phyloP scores from a whole-genome alignment of 1,140 invertebrate species.

The Aphelenchoides besseyi region DNA sequence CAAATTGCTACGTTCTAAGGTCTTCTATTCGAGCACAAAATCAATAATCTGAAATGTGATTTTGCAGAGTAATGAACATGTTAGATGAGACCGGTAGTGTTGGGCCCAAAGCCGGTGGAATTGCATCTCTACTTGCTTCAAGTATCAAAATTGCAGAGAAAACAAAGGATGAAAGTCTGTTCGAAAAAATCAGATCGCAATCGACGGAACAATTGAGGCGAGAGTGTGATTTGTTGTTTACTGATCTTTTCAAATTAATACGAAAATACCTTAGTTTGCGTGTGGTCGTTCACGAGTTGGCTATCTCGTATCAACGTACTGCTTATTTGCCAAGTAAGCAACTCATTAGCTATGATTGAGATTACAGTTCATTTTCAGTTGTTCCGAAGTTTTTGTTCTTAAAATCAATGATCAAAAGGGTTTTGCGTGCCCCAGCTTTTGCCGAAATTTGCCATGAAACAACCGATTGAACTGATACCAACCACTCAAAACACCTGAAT shows the following conservation, averaged over 20 bases:
- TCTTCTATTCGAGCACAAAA: constrained; percentile 30
- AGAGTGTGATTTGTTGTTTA: constrained; percentile 89
- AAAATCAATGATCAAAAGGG: constrained; percentile 90
- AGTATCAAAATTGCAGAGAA: constrained; percentile 44
- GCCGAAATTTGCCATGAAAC: constrained; percentile 87
- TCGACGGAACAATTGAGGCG: constrained; percentile 84
- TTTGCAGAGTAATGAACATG: constrained; percentile 79
- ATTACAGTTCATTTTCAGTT: too few relatives aligned
- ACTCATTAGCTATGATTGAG: too few relatives aligned
- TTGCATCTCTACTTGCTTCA: constrained; percentile 53
- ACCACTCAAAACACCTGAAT: background rate
- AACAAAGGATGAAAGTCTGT: constrained; percentile 40
- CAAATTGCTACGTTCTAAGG: constrained; percentile 80
- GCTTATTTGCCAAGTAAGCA: constrained; percentile 87
- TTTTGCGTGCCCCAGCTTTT: constrained; percentile 86
- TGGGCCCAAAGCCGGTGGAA: constrained; percentile 79
- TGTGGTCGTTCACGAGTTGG: constrained; percentile 80
- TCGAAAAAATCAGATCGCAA: constrained; percentile 71
- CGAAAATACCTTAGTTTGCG: constrained; percentile 85
- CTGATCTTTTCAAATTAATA: constrained; percentile 81
- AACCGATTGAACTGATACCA: constrained; percentile 25
- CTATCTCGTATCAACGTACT: constrained; percentile 79
- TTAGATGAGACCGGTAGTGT: constrained; percentile 74
- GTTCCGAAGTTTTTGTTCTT: constrained; percentile 86
- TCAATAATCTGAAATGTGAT: constrained; percentile 67